These are phyloP conservation scores for Bursaphelenchus okinawaensis DNA, from an alignment of 2,888 invertebrate genomes.

Conservation along the genomic window DNA sequence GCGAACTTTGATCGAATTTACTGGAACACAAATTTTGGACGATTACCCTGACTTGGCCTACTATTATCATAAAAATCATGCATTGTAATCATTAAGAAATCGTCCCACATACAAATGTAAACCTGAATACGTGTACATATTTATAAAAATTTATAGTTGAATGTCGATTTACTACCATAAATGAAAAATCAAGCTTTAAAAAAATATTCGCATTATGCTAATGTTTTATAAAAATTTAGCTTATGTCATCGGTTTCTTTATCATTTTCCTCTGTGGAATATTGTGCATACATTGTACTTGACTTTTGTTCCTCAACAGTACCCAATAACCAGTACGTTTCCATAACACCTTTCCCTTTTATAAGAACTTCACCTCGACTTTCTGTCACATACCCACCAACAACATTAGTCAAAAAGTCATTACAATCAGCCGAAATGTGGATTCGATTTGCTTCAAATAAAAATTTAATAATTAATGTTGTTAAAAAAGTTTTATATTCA, in stretches of 20 bases:
- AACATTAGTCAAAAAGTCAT: conserved; percentile 35
- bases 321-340: conserved; percentile 32
- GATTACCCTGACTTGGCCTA: conserved; percentile 7
- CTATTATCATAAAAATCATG: conserved; percentile 9
- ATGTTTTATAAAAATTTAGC: too few relatives aligned
- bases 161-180: too few relatives aligned
- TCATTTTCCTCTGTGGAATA: neutral
- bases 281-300: neutral
- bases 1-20: neutral
- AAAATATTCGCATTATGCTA: too few relatives aligned
- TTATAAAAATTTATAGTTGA: neutral
- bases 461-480: neutral
- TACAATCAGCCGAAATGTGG: conserved; percentile 44
- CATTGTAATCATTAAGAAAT: neutral
- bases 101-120: too few relatives aligned
- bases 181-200: neutral
- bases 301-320: neutral
- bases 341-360: conserved; percentile 45
- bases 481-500: conserved; percentile 2
- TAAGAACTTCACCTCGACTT: conserved; percentile 49
- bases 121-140: neutral
- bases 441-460: conserved; percentile 33
- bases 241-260: neutral
- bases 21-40: neutral
- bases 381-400: conserved; percentile 44